phyloP scores from a whole-genome alignment of 2,888 invertebrate genomes.

The Glyphotaelius pellucidus region DNA sequence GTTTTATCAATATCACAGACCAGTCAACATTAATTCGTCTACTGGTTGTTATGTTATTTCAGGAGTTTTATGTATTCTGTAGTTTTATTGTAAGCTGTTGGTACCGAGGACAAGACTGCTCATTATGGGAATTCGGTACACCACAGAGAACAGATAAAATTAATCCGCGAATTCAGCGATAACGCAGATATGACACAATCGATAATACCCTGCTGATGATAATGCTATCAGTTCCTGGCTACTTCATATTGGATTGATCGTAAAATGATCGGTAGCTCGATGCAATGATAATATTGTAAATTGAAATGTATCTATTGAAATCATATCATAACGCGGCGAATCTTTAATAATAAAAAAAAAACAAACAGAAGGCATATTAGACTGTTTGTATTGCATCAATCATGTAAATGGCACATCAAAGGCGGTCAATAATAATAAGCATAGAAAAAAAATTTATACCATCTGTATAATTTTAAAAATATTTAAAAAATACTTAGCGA shows the following conservation, averaged over 20 bases:
- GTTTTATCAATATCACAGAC: not conserved
- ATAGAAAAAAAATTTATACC: no score
- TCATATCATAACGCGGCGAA: no score
- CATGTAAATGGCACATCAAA: not conserved
- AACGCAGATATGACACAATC: not conserved
- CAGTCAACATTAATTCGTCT: not conserved
- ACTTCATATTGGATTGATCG: slow-evolving; percentile 18
- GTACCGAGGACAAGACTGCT: not conserved
- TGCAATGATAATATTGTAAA: not conserved
- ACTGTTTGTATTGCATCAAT: no score
- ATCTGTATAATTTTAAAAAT: no score
- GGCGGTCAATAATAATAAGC: no score
- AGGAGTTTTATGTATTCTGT: not conserved
- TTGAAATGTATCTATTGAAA: not conserved
- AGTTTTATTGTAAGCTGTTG: not conserved
- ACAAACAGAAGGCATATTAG: no score
- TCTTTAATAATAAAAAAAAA: no score
- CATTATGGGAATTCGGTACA: not conserved
- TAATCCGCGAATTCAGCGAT: not conserved
- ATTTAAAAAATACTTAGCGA: no score
- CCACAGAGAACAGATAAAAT: slow-evolving; percentile 5
- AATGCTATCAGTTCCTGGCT: slow-evolving; percentile 31
- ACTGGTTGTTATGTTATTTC: not conserved
- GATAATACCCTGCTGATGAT: slow-evolving; percentile 23
- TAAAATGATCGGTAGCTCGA: slow-evolving; percentile 30